Conservation (phyloP, 2,888 invertebrate genomes). For the Corbicula japonica region DNA sequence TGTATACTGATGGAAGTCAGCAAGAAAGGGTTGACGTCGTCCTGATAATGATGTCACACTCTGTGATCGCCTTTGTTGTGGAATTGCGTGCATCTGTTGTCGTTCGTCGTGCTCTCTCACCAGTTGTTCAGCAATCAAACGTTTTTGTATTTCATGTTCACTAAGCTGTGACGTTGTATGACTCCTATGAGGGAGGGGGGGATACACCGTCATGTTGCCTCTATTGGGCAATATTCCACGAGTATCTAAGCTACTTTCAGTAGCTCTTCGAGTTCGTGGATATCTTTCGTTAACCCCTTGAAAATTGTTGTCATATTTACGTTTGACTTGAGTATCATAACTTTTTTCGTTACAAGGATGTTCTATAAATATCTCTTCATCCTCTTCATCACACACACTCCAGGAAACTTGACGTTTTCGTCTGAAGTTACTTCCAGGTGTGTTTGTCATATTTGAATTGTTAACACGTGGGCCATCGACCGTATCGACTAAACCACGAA, state of each 20-base stretch:
- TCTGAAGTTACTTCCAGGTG: neutral
- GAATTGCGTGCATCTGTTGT: neutral
- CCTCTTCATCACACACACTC: slow-evolving; percentile 1
- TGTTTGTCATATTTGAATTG: neutral
- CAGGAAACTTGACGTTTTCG: slow-evolving; percentile 21
- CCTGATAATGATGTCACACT: slow-evolving; percentile 8
- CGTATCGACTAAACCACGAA: neutral
- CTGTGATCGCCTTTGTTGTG: neutral
- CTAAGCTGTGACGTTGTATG: slow-evolving; percentile 4
- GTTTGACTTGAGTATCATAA: neutral
- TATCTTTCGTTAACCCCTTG: neutral
- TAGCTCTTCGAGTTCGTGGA: slow-evolving; percentile 1
- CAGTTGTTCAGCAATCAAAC: neutral
- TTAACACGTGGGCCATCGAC: too few relatives aligned
- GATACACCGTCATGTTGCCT: too few relatives aligned
- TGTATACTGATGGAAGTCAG: neutral
- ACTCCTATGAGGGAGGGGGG: neutral
- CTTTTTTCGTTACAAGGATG: neutral
- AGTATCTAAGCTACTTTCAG: slow-evolving; percentile 5
- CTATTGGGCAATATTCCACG: neutral
- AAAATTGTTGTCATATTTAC: slow-evolving; percentile 2
- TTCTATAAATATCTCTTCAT: slow-evolving; percentile 3
- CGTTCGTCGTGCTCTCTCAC: neutral
- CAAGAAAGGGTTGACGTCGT: neutral
- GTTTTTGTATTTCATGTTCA: slow-evolving; percentile 16